Conservation (phyloP, 2,888 invertebrate species). For the Eilema depressum region DNA sequence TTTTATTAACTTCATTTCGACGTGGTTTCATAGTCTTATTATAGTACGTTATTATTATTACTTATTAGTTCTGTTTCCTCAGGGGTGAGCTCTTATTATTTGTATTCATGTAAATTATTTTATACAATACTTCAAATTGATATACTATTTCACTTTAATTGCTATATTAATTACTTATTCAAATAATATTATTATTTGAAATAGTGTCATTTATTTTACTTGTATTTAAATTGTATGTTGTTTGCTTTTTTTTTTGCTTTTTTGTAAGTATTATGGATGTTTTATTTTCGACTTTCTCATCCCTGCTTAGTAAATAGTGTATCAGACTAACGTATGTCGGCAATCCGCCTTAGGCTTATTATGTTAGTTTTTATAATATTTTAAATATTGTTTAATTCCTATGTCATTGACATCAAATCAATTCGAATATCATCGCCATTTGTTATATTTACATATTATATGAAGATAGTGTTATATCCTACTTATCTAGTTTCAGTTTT, state of each 20-base stretch:
- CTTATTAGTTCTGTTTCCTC: constrained; percentile 22
- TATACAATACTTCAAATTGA: not conserved
- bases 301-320: constrained; percentile 30
- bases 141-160: not conserved
- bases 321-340: constrained; percentile 57
- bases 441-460: not conserved
- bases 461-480: not conserved
- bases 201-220: not conserved
- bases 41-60: constrained; percentile 38
- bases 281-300: constrained; percentile 16
- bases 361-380: constrained; percentile 21
- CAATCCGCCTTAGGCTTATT: constrained; percentile 66
- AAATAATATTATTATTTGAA: not conserved
- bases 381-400: constrained; percentile 7
- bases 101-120: not conserved
- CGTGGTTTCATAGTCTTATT: constrained; percentile 58
- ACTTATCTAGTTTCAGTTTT: not conserved
- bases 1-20: constrained; percentile 58
- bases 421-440: not conserved
- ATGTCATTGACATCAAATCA: not conserved
- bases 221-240: not conserved
- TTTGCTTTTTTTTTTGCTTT: constrained; percentile 5
- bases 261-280: not conserved
- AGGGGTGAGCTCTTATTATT: constrained; percentile 22
- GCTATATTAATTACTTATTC: not conserved